Conservation (phyloP, 2,797 vertebrate species). For the Oreochromis grahami region DNA sequence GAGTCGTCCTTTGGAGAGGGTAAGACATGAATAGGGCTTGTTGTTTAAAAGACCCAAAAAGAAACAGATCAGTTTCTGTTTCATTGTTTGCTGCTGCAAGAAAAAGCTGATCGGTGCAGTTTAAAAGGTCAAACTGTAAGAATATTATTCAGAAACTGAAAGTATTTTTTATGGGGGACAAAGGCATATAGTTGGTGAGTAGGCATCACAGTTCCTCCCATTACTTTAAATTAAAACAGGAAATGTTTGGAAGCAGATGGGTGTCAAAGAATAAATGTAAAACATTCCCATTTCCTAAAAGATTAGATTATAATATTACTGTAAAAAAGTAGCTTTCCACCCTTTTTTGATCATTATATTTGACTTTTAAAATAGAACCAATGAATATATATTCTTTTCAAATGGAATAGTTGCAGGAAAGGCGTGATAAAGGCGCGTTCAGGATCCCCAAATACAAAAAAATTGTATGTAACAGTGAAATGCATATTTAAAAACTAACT, state of each 20-base stretch:
- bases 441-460: not conserved
- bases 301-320: not conserved
- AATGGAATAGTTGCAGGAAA: not conserved
- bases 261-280: not conserved
- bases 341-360: not conserved
- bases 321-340: not conserved
- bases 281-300: not conserved
- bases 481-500: not conserved
- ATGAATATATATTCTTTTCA: rapidly evolving
- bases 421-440: not conserved
- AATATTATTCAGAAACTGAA: not conserved
- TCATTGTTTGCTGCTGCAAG: not conserved
- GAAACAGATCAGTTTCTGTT: not conserved
- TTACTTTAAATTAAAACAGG: not conserved
- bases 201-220: not conserved
- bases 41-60: not conserved
- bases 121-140: not conserved
- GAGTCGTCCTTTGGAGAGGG: conserved; percentile 87
- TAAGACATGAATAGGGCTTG: conserved; percentile 33
- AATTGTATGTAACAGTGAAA: not conserved
- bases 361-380: not conserved
- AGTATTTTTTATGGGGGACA: not conserved
- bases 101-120: not conserved
- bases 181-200: not conserved
- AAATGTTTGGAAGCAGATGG: not conserved